Base-by-base conservation (phyloP, 2,888 invertebrate genomes). In the Xestia xanthographa region DNA sequence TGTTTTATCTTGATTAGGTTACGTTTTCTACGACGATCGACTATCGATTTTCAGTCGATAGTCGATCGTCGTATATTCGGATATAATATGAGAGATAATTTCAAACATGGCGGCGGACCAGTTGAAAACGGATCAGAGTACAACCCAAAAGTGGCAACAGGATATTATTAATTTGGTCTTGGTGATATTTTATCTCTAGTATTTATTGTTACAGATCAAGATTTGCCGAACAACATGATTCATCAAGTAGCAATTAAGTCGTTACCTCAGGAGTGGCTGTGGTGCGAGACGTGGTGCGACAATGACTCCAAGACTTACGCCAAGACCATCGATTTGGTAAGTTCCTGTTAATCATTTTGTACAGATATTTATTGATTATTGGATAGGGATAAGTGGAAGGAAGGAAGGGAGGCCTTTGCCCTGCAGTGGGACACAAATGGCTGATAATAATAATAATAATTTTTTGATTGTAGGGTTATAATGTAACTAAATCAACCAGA, bases 261-360 rank as follows among this genome's bases (percentile, higher is more conserved):
- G 0, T 96, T 99, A 89, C 99, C 99, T 0, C 99, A 99, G 93
- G 99, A 99, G 93, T 99, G 99, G 99, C 96, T 99, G 78, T 99
- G 99, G 99, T 99, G 99, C 94, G 99, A 99, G 96, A 99, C 99
- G 0, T 99, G 99, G 99, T 99, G 99, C 93, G 98, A 98, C 90
- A 98, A 99, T 86, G 97, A 95, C 38, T 98, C 99, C 1, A 99
- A 99, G 93, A 97, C 97, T 87, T 97, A 97, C 80, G 99, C 99
- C 1, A 99, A 99, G 95, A 99, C 99, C 71, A 99, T 99, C 88
- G 99, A 99, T 97, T 97, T 99, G 97, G 99, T 99, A 93, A 97
- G 84, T 58, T 34, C 22, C 5, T 45, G 34, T 14, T 41, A n/a
- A 60, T 5, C 5, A 17, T 29, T 58, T 58, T 58, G 29, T 29